Percentiles rank a stretch among this genome's conserved stretches.
Conservation (phyloP, 2,888 invertebrate species). For the Patella depressa region DNA sequence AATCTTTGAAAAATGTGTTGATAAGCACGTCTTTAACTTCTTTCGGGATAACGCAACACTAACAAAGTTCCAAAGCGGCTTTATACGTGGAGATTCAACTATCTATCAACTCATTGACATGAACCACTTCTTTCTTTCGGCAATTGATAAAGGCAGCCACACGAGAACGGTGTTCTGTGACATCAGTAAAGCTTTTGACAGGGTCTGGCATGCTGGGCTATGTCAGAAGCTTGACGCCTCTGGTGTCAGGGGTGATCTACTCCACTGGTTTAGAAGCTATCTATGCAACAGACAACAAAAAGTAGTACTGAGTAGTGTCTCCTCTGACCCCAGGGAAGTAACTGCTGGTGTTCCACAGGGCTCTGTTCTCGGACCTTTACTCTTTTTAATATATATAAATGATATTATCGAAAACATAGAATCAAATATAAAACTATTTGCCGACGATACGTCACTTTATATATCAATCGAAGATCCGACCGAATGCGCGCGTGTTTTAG, state of each 20-base stretch:
- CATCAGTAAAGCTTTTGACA: no score
- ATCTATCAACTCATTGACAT: no score
- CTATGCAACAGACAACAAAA: not conserved
- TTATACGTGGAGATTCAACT: no score
- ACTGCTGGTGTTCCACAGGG: slow-evolving; percentile 10
- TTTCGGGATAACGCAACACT: no score
- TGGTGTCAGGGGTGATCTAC: not conserved
- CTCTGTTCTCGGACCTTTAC: slow-evolving; percentile 1
- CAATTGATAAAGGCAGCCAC: no score
- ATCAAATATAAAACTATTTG: slow-evolving; percentile 2
- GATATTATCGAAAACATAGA: not conserved
- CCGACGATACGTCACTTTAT: not conserved
- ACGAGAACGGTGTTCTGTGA: no score
- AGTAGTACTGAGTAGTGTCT: not conserved
- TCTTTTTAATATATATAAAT: slow-evolving; percentile 7
- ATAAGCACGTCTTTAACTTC: no score
- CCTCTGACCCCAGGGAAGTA: not conserved
- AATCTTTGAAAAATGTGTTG: no score
- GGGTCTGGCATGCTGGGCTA: not conserved
- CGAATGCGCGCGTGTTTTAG: not conserved
- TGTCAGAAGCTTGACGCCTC: not conserved
- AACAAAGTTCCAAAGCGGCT: no score
- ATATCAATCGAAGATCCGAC: not conserved
- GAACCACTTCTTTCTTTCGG: no score
- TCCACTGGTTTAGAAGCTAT: not conserved